Percentiles rank a stretch among this genome's conserved stretches.
These are phyloP conservation scores for Cololabis saira DNA, from an alignment of 2,113 vertebrate species.

Conservation along the genomic window DNA sequence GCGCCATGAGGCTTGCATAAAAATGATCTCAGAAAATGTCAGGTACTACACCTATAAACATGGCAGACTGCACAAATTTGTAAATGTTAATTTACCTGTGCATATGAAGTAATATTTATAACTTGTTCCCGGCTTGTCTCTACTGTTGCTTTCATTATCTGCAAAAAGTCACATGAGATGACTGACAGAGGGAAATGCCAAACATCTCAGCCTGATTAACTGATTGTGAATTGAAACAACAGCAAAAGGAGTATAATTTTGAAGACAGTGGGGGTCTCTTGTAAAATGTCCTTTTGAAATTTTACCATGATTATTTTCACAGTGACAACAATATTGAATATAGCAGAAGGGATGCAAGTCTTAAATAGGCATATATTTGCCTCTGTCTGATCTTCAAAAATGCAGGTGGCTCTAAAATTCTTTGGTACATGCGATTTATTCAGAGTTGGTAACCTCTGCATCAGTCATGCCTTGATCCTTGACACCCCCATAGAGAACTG, in stretches of 20 bases:
- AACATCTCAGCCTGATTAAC: slow-evolving; percentile 51
- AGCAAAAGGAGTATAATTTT: slow-evolving; percentile 9
- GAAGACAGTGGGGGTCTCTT: not conserved
- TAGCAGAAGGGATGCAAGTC: slow-evolving; percentile 14
- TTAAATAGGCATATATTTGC: slow-evolving; percentile 22
- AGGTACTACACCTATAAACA: not conserved
- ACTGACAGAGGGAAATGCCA: slow-evolving; percentile 50
- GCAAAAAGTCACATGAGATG: slow-evolving; percentile 24
- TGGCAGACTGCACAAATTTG: not conserved
- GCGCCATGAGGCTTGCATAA: not conserved
- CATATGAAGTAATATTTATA: too few relatives aligned
- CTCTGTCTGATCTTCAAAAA: slow-evolving; percentile 14
- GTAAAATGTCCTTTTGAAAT: slow-evolving; percentile 11
- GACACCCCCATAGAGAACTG: not conserved
- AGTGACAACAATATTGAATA: slow-evolving; percentile 6
- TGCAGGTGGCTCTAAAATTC: not conserved
- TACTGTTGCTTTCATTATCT: slow-evolving; percentile 10
- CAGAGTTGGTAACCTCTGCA: not conserved
- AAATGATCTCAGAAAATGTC: not conserved
- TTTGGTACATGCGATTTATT: not conserved
- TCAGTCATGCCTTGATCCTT: slow-evolving; percentile 18
- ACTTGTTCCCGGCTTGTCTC: slow-evolving; percentile 16
- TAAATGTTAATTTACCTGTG: slow-evolving; percentile 6
- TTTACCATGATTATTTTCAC: not conserved
- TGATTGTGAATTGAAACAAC: slow-evolving; percentile 62